Evolutionary conservation across 2,113 vertebrate genomes (phyloP).

Genomic region (Acanthochromis polyacanthus): DNA sequence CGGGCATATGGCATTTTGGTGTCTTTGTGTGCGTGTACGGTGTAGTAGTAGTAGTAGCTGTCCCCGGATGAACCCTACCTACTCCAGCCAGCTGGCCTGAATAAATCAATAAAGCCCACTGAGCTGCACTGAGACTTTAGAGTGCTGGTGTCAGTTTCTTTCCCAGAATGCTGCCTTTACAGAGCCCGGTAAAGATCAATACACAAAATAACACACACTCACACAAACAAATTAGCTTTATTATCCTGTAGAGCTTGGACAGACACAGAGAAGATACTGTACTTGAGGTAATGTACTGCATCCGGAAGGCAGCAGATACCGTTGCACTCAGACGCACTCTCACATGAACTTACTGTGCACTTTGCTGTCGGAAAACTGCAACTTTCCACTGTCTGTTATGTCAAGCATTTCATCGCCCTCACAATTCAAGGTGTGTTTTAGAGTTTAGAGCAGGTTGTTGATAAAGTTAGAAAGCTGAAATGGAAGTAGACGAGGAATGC

Average conservation of each 20-base stretch:
- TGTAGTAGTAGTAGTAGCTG: constrained; percentile 26
- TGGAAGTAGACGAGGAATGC: constrained; percentile 64
- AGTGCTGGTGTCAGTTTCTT: constrained; percentile 63
- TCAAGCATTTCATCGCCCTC: constrained; percentile 1
- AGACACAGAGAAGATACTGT: not conserved
- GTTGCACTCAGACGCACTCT: not conserved
- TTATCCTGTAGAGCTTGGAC: not conserved
- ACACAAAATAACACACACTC: not conserved
- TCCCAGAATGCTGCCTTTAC: constrained; percentile 45
- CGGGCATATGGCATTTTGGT: not conserved
- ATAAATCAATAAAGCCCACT: constrained; percentile 71
- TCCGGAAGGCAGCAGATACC: not conserved
- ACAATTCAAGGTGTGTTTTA: constrained; percentile 53
- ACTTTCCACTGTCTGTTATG: constrained; percentile 6
- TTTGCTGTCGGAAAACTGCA: constrained; percentile 2
- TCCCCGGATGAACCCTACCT: constrained; percentile 55
- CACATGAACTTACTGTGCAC: not conserved
- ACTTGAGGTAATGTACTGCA: not conserved
- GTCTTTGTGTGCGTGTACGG: constrained; percentile 11
- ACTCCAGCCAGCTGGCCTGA: constrained; percentile 52
- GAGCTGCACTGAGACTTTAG: constrained; percentile 54
- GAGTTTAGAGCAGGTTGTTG: constrained; percentile 47
- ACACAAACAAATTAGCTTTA: constrained; percentile 9
- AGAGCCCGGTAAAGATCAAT: constrained; percentile 45
- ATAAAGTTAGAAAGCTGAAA: constrained; percentile 65